Evolutionary conservation across 2,797 vertebrate genomes (phyloP).

Genomic region (Siniperca scherzeri): DNA sequence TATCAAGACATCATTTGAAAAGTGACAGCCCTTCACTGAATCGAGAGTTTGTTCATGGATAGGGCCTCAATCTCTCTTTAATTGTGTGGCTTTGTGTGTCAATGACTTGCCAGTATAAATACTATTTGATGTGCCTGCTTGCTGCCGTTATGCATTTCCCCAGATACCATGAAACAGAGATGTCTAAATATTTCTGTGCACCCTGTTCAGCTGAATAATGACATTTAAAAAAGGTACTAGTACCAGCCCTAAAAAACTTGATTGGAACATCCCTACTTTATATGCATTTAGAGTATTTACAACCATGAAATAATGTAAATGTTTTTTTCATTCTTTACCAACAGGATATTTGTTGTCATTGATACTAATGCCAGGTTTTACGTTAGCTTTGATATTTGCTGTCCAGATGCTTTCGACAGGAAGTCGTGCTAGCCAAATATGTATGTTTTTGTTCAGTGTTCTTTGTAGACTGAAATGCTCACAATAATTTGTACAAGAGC

Average conservation of each 20-base stretch:
- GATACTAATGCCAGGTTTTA: not conserved
- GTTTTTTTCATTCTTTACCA: not conserved
- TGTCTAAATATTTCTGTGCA: conserved; percentile 4
- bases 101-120: conserved; percentile 24
- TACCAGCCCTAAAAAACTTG: not conserved
- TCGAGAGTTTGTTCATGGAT: conserved; percentile 24
- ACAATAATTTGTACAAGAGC: not conserved
- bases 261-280: not conserved
- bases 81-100: conserved; percentile 22
- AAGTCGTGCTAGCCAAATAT: not conserved
- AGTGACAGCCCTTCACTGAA: conserved; percentile 29
- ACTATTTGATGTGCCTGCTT: conserved; percentile 12
- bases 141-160: not conserved
- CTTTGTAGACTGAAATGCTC: not conserved
- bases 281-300: not conserved
- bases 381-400: not conserved
- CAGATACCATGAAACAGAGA: not conserved
- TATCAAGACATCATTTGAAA: conserved; percentile 38
- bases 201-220: conserved; percentile 3
- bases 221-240: not conserved
- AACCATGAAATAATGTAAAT: not conserved
- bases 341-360: conserved; percentile 2
- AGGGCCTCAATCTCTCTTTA: conserved; percentile 17
- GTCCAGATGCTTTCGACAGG: not conserved
- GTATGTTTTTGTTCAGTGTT: not conserved